These are phyloP conservation scores for Adelosebastes latens DNA, from an alignment of 2,797 vertebrate species.

Conservation along the genomic window DNA sequence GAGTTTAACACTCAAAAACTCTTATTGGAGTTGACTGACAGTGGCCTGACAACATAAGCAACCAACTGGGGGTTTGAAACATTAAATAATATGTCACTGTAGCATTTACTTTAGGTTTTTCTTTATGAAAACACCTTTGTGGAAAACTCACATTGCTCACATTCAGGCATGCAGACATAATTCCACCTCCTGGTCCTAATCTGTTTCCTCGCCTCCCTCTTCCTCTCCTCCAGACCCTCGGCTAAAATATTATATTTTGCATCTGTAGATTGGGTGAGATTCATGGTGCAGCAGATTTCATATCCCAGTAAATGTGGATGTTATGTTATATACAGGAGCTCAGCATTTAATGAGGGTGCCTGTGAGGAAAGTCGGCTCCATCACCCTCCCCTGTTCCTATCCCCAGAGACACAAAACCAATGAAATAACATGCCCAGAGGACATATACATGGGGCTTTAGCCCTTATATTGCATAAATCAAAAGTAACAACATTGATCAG, in stretches of 20 bases:
- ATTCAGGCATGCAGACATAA: slow-evolving; percentile 31
- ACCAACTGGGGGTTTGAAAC: neutral
- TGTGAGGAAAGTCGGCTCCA: slow-evolving; percentile 15
- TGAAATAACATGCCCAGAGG: slow-evolving; percentile 11
- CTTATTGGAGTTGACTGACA: neutral
- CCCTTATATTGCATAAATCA: slow-evolving; percentile 10
- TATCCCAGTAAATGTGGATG: slow-evolving; percentile 19
- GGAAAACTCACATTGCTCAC: slow-evolving; percentile 16
- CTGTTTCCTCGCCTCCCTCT: neutral
- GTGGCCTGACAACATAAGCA: too few relatives aligned
- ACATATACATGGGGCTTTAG: neutral
- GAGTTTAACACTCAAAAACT: neutral
- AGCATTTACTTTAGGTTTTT: neutral
- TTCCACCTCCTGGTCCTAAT: slow-evolving; percentile 16
- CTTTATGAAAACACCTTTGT: neutral
- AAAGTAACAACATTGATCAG: slow-evolving; percentile 16
- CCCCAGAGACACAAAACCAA: slow-evolving; percentile 19
- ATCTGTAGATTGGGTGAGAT: slow-evolving; percentile 23
- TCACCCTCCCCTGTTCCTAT: slow-evolving; percentile 7
- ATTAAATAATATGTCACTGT: neutral
- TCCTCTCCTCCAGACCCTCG: neutral
- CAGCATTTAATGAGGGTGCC: slow-evolving; percentile 28
- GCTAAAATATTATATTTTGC: slow-evolving; percentile 17
- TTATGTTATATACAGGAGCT: neutral
- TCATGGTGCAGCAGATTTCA: neutral